phyloP scores from a whole-genome alignment of 2,797 vertebrate genomes.

The Leptoclinus maculatus region DNA sequence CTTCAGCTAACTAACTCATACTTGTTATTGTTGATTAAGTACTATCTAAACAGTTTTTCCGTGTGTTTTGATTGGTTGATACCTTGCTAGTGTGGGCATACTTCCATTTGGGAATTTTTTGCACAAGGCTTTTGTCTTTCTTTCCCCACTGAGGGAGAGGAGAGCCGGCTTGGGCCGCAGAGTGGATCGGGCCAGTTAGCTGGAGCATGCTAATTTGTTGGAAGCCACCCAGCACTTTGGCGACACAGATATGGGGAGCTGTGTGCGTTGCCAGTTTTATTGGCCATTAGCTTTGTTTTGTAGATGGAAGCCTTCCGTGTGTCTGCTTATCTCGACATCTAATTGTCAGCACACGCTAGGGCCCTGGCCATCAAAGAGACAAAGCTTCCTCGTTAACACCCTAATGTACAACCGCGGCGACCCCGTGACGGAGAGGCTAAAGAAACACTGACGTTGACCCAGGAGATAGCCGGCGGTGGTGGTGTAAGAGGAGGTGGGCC shows the following conservation, averaged over 20 bases:
- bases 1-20: neutral
- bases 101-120: constrained; percentile 41
- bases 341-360: constrained; percentile 34
- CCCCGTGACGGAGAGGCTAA: neutral
- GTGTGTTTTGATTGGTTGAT: constrained; percentile 4
- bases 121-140: constrained; percentile 6
- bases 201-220: constrained; percentile 68
- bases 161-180: constrained; percentile 38
- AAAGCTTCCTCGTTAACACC: constrained; percentile 26
- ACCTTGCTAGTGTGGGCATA: constrained; percentile 4
- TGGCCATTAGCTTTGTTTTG: constrained; percentile 53
- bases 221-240: constrained; percentile 62
- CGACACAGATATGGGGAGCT: constrained; percentile 61
- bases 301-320: constrained; percentile 48
- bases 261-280: constrained; percentile 47
- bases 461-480: constrained; percentile 8
- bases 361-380: constrained; percentile 13
- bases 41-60: neutral
- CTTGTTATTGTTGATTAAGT: neutral
- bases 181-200: constrained; percentile 59
- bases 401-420: constrained; percentile 10
- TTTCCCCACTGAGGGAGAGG: constrained; percentile 11
- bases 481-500: neutral
- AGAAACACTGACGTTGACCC: constrained; percentile 9
- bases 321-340: constrained; percentile 49